A percentile compares a stretch with the other conserved stretches of the same genome.
phyloP scores from a whole-genome alignment of 35 echinoderm and acorn worm species.

The Amphiura filiformis region DNA sequence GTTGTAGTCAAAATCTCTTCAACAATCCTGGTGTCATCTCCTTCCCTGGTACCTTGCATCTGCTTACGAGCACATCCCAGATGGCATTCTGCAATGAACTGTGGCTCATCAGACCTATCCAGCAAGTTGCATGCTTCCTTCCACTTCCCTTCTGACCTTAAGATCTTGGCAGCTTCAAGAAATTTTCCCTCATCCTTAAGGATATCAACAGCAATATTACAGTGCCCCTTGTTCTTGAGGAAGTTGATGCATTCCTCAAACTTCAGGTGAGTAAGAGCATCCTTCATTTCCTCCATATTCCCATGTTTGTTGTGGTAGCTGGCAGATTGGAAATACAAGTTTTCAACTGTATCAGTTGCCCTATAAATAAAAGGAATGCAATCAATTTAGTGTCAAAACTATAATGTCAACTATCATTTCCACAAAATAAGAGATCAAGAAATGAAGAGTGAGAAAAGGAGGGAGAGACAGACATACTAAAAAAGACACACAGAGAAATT shows the following conservation, averaged over 20 bases:
- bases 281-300: slow-evolving; percentile 23
- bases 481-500: no score
- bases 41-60: background rate
- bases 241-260: slow-evolving; percentile 30
- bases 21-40: background rate
- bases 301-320: slow-evolving; percentile 22
- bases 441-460: no score
- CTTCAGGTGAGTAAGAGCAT: slow-evolving; percentile 21
- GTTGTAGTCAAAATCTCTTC: background rate
- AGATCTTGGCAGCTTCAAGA: slow-evolving; percentile 44
- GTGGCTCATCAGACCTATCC: background rate
- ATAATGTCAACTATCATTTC: no score
- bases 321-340: slow-evolving; percentile 11
- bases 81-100: slow-evolving; percentile 43
- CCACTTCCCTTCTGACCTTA: slow-evolving; percentile 20
- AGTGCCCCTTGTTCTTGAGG: background rate
- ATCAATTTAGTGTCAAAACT: no score
- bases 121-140: slow-evolving; percentile 25
- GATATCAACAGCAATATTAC: slow-evolving; percentile 25
- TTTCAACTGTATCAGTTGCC: slow-evolving; percentile 3
- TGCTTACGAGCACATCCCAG: slow-evolving; percentile 25
- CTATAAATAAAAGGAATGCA: background rate
- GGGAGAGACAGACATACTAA: no score
- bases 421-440: no score
- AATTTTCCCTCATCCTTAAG: slow-evolving; percentile 17